Percentiles rank a stretch among this genome's conserved stretches.
Evolutionary conservation across 2,797 vertebrate genomes (phyloP).

Genomic region (Periparus ater): DNA sequence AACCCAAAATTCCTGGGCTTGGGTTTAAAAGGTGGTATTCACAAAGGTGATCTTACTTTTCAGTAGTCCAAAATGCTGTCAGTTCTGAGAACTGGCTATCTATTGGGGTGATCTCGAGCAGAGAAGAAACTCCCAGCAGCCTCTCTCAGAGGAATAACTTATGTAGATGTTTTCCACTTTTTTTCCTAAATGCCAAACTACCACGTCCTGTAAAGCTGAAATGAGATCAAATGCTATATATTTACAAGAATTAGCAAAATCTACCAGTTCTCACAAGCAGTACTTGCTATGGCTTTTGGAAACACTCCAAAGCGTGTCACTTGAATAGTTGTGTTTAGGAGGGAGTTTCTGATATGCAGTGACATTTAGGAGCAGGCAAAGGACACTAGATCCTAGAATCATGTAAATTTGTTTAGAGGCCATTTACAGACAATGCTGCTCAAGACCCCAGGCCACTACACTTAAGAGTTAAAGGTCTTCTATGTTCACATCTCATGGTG

Average conservation of each 20-base stretch:
- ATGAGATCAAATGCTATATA: background rate
- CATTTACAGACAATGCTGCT: background rate
- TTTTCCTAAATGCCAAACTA: too few species aligned
- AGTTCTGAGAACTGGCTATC: too few species aligned
- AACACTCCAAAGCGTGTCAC: background rate
- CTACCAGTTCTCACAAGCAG: conserved; percentile 3
- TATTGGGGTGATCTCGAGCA: too few species aligned
- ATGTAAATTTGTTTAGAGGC: background rate
- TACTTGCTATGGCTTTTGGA: conserved; percentile 1
- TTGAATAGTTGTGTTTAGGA: conserved; percentile 2
- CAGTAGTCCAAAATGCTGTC: too few species aligned
- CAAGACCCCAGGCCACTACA: background rate
- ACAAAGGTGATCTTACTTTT: too few species aligned
- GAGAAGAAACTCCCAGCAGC: too few species aligned
- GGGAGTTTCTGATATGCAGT: background rate
- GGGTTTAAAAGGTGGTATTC: too few species aligned
- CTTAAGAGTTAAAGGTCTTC: background rate
- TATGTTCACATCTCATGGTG: background rate
- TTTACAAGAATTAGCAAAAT: background rate
- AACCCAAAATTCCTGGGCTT: too few species aligned
- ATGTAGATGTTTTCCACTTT: too few species aligned
- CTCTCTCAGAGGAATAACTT: too few species aligned
- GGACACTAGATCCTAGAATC: background rate
- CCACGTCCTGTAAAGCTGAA: background rate
- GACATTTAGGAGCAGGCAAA: background rate